Percentiles rank a stretch among this genome's conserved stretches.
Evolutionary conservation across 1,140 invertebrate genomes (phyloP).

Genomic region (Brachionus sp.): DNA sequence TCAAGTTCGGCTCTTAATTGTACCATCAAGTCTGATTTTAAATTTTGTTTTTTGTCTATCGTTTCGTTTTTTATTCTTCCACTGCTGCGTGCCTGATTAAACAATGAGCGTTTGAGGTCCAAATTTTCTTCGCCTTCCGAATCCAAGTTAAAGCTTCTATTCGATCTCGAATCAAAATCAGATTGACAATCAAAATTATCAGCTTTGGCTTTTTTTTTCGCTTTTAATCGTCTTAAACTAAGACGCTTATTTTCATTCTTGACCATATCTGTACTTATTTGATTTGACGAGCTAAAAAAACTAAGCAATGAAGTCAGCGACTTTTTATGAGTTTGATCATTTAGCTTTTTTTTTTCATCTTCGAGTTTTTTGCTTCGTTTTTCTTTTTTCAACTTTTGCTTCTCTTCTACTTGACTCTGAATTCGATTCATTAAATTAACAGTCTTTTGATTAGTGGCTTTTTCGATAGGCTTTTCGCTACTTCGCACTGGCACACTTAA

Average conservation of each 20-base stretch:
- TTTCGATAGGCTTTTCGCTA: neutral
- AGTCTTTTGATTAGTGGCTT: slow-evolving; percentile 29
- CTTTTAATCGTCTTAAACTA: slow-evolving; percentile 13
- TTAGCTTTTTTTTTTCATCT: slow-evolving; percentile 22
- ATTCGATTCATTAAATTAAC: slow-evolving; percentile 28
- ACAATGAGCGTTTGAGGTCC: neutral
- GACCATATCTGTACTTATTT: neutral
- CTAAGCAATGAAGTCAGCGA: neutral
- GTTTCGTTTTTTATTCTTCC: slow-evolving; percentile 30
- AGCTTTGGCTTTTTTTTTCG: slow-evolving; percentile 26
- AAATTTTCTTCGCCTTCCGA: neutral
- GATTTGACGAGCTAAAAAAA: neutral
- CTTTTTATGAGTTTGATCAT: neutral
- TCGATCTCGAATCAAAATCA: neutral
- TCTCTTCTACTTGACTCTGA: slow-evolving; percentile 25
- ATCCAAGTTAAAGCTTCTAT: neutral
- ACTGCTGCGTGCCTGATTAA: neutral
- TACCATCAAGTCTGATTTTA: neutral
- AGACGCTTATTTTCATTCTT: slow-evolving; percentile 24
- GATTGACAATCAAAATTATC: neutral
- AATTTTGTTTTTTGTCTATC: neutral
- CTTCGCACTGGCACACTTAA: slow-evolving; percentile 6
- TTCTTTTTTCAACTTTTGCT: slow-evolving; percentile 17
- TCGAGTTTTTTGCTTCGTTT: slow-evolving; percentile 8
- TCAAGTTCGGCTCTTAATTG: slow-evolving; percentile 16